Evolutionary conservation across 30 jellyfish, hydroid and myxozoan genomes (phyloP).

Genomic region (Sanderia malayensis): DNA sequence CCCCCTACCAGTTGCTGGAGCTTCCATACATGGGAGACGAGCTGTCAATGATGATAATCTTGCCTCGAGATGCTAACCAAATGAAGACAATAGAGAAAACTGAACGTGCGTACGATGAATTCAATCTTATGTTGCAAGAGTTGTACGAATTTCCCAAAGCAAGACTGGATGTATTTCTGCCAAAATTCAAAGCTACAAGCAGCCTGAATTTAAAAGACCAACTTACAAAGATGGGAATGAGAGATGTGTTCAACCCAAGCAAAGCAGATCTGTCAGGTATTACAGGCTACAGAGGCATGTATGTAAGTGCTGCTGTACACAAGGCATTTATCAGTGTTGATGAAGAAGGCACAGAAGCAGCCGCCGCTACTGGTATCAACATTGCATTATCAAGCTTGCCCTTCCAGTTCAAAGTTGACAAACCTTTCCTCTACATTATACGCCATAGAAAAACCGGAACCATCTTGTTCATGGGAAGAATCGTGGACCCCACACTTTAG

Average conservation of each 20-base stretch:
- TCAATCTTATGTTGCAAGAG: conserved; percentile 21
- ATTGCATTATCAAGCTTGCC: conserved; percentile 36
- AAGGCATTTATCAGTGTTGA: conserved; percentile 64
- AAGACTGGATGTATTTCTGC: conserved; percentile 41
- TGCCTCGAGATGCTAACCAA: conserved; percentile 17
- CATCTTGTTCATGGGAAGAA: conserved; percentile 65
- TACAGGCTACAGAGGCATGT: conserved; percentile 58
- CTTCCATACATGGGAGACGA: conserved; percentile 57
- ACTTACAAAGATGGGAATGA: conserved; percentile 47
- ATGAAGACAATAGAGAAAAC: conserved; percentile 19
- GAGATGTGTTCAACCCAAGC: conserved; percentile 40
- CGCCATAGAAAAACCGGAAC: conserved; percentile 46
- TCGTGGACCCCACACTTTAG: conserved; percentile 64
- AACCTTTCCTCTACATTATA: conserved; percentile 61
- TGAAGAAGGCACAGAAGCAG: conserved; percentile 84
- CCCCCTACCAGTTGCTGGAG: conserved; percentile 47
- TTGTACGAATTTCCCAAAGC: conserved; percentile 35
- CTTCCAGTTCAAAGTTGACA: conserved; percentile 51
- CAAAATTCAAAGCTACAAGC: conserved; percentile 47
- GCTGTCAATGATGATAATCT: conserved; percentile 46
- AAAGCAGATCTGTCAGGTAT: conserved; percentile 73
- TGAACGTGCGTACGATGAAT: neutral
- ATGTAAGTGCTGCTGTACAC: conserved; percentile 52
- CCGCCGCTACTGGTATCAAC: conserved; percentile 72
- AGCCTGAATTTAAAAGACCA: conserved; percentile 14